Evolutionary conservation across 2,888 invertebrate genomes (phyloP), one percentile per base, ranked within the genome.

Genomic region (Acholoe squamosa): DNA sequence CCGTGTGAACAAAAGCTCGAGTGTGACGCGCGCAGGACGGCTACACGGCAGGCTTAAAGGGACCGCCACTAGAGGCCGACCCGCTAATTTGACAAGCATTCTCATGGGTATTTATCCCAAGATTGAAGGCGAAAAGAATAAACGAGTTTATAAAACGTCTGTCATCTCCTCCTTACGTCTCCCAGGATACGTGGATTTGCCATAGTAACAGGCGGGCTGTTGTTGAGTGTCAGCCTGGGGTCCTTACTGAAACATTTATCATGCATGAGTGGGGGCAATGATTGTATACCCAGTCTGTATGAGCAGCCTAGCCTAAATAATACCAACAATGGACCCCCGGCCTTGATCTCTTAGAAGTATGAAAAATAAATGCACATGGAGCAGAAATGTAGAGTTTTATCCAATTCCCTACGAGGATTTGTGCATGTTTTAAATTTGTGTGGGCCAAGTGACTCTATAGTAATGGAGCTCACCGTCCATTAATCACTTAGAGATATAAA

Each of bases 141-240:
- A 71, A 71, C 25, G 28, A 71, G 71, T 71, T 71, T 71, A 71
- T 71, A 71, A 28, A 71, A 71, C 71, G 71, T 71, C 71, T n/a
- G 71, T 71, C 71, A 71, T 71, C 25, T 71, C 71, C 28, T 71
- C 61, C 22, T 61, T 22, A 3, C 43, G 43, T 43, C 43, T 43
- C 43, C 43, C 43, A 61, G 61, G 22, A 19, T 12, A 61, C 61
- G 61, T 10, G 61, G 22, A 19, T n/a, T 61, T 61, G 61, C 61
- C 25, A 61, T n/a, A 61, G 61, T n/a, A 61, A 61, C 61, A 61
- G 61, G 61, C 10, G 43, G 3, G 1, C 3, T 61, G n/a, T 61
- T 61, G 61, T 43, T 43, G 43, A 43, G 43, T 43, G 43, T 43
- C 43, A 43, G 43, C 43, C 61, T 61, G 61, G 61, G 61, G n/a